Percentiles rank a stretch among this genome's conserved stretches.
Conservation (phyloP, 2,797 vertebrate species). For the Xyrichtys novacula region DNA sequence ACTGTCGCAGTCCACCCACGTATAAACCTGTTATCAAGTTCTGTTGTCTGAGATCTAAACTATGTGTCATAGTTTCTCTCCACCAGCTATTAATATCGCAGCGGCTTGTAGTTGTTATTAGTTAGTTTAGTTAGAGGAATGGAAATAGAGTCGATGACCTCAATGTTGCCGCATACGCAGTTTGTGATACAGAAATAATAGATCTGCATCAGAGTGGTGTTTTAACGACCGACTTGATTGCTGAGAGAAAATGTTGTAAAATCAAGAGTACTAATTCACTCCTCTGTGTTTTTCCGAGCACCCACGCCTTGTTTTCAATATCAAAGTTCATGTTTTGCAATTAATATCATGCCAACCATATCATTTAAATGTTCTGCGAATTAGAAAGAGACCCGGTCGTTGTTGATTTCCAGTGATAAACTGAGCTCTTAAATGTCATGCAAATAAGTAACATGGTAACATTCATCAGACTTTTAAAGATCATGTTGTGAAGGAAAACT, state of each 20-base stretch:
- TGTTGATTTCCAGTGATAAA: too few relatives aligned
- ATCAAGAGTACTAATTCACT: too few relatives aligned
- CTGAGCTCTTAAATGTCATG: slow-evolving; percentile 9
- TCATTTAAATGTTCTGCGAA: too few relatives aligned
- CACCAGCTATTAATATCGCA: slow-evolving; percentile 16
- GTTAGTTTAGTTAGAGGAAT: not conserved
- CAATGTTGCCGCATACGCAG: not conserved
- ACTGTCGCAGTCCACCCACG: slow-evolving; percentile 8
- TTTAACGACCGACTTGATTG: slow-evolving; percentile 40
- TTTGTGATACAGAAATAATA: slow-evolving; percentile 50
- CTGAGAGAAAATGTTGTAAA: too few relatives aligned
- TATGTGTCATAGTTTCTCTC: slow-evolving; percentile 56
- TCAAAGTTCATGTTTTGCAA: slow-evolving; percentile 24
- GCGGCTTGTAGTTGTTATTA: slow-evolving; percentile 14
- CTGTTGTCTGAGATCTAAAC: not conserved
- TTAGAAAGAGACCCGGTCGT: not conserved
- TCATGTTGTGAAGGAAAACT: not conserved
- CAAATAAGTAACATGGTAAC: slow-evolving; percentile 1
- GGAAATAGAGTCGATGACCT: slow-evolving; percentile 1
- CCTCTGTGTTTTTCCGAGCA: not conserved
- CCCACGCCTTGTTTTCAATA: not conserved
- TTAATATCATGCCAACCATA: too few relatives aligned
- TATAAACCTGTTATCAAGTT: slow-evolving; percentile 9
- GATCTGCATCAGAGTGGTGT: slow-evolving; percentile 10
- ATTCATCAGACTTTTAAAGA: not conserved